These are phyloP conservation scores for Grapholita molesta DNA, from an alignment of 1,140 invertebrate species.

Conservation along the genomic window DNA sequence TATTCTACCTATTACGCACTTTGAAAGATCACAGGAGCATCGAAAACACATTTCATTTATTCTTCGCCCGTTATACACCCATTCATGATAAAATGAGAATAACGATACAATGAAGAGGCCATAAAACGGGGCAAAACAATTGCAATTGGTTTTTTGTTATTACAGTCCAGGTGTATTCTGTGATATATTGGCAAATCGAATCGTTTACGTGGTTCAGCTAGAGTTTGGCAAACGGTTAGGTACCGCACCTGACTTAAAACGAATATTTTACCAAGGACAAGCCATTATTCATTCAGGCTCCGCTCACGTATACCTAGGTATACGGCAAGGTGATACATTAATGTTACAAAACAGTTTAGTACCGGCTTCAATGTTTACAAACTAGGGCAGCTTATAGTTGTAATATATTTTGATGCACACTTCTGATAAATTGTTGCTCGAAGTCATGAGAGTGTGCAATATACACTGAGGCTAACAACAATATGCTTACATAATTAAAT, in stretches of 20 bases:
- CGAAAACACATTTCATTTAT: conserved; percentile 3
- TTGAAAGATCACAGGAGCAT: background rate
- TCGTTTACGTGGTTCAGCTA: conserved; percentile 42
- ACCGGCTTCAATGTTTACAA: conserved; percentile 4
- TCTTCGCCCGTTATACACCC: background rate
- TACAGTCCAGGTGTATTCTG: conserved; percentile 56
- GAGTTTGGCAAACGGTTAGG: conserved; percentile 32
- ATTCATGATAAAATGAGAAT: background rate
- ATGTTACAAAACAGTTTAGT: conserved; percentile 13
- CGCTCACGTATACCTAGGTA: background rate
- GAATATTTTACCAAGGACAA: background rate
- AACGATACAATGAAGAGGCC: conserved; percentile 44
- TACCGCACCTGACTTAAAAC: conserved; percentile 6
- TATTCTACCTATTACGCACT: no score
- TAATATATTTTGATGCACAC: background rate
- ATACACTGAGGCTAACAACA: background rate
- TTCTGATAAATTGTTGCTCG: background rate
- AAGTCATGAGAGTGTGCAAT: background rate
- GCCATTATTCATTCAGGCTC: background rate
- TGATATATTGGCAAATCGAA: conserved; percentile 53
- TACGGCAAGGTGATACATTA: background rate
- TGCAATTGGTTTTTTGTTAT: conserved; percentile 54
- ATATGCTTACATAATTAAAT: background rate
- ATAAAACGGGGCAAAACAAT: conserved; percentile 52
- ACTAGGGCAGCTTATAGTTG: background rate